Base-by-base conservation (phyloP, 2,888 invertebrate genomes). In the Lepidocyrtoides sp. region DNA sequence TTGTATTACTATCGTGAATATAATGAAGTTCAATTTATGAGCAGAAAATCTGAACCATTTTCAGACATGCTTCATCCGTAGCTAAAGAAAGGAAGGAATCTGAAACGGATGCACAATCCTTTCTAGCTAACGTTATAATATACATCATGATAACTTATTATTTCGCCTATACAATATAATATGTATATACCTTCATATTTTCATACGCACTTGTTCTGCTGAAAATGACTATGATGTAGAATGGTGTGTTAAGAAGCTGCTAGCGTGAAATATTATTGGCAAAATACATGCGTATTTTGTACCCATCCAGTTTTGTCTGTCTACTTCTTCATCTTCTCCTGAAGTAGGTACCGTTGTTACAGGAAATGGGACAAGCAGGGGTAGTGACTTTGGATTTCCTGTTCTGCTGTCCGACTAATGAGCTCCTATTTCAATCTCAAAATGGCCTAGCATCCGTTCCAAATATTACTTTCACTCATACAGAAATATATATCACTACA, bases 351-450 rank as follows among this genome's bases (percentile, higher is more conserved):
- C 81, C 66, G 54, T 26, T 81, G 72, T 57, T 44, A 32, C 88
- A 69, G 88, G 88, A 88, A 88, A 88, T 81, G 88, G 81, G 81
- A 51, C 81, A 81, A 79, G 66, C 23, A 60, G 87, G n/a, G 36
- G 51, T n/a, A 84, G 69, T 63, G 60, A 82, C 82, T 63, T 44
- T 20, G 83, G 44, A 83, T 60, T 60, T 60, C 79, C 54, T 54
- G 54, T 79, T 79, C 41, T 41, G 54, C 57, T 79, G 82, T 82
- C 36, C 84, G 66, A 81, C 89, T 91, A 91, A 91, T 91, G 91
- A 91, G 91, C 85, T 91, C 85, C 89, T 91, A 91, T 91, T 91
- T 91, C 91, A 85, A 91, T 91, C 89, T 91, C 66, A 69, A 88
- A 88, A 81, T 69, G 88, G 69, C 69, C 26, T 51, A 2, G 41